phyloP scores from a whole-genome alignment of 1,140 invertebrate genomes.

The Venturia canescens region DNA sequence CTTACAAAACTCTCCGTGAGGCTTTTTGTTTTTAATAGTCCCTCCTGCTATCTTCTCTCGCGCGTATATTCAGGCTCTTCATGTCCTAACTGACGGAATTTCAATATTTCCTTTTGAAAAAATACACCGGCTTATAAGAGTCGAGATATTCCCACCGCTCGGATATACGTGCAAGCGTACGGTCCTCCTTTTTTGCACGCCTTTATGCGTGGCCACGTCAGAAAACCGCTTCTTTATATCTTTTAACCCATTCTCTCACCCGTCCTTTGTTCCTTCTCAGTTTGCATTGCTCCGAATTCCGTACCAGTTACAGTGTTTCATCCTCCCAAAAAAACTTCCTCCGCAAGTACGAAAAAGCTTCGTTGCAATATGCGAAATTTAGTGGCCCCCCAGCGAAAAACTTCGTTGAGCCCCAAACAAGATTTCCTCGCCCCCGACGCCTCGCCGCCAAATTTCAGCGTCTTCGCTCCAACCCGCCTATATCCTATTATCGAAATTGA shows the following conservation, averaged over 20 bases:
- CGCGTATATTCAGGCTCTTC: slow-evolving; percentile 23
- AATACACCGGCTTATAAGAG: background rate
- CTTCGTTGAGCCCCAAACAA: too few relatives aligned
- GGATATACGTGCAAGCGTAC: background rate
- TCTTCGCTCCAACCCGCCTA: too few relatives aligned
- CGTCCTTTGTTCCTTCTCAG: background rate
- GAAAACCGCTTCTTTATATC: slow-evolving; percentile 3
- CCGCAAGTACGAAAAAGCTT: too few relatives aligned
- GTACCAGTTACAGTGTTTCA: too few relatives aligned
- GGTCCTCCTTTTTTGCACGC: background rate
- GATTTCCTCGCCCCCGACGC: too few relatives aligned
- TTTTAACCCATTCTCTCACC: slow-evolving; percentile 14
- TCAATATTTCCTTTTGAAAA: slow-evolving; percentile 54
- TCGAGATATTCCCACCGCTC: too few relatives aligned
- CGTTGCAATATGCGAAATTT: too few relatives aligned
- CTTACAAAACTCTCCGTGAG: background rate
- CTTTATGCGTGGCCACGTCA: background rate
- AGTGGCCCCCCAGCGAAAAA: too few relatives aligned
- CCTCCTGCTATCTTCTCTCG: background rate
- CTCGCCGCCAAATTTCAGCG: too few relatives aligned
- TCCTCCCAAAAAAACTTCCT: too few relatives aligned
- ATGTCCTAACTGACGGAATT: slow-evolving; percentile 53
- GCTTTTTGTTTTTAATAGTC: slow-evolving; percentile 24
- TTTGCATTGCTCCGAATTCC: too few relatives aligned
- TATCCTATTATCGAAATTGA: too few relatives aligned